phyloP scores from a whole-genome alignment of 2,888 invertebrate species.

The Drosophila nigricruria region DNA sequence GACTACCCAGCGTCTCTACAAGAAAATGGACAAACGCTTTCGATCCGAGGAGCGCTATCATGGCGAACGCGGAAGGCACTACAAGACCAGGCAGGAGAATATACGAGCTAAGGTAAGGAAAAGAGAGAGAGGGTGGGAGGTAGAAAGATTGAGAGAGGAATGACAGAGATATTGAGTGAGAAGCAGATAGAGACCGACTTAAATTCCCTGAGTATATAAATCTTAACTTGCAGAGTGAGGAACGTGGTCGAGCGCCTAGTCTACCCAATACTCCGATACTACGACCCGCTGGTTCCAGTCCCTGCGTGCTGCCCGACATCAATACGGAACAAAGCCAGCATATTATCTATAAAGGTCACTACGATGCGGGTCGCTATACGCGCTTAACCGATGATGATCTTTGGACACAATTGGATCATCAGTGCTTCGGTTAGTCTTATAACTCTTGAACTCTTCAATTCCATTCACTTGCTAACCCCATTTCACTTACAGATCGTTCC shows the following conservation, averaged over 20 bases:
- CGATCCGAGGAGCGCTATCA: conserved; percentile 91
- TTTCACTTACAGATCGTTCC: conserved; percentile 77
- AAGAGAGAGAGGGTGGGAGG: neutral
- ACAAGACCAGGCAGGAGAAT: conserved; percentile 89
- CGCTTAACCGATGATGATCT: conserved; percentile 91
- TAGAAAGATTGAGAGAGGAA: neutral
- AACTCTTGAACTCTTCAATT: accelerated
- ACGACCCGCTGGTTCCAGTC: conserved; percentile 88
- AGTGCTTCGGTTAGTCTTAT: conserved; percentile 78
- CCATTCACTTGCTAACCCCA: neutral
- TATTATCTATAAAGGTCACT: conserved; percentile 91
- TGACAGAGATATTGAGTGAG: neutral
- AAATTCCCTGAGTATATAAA: too few species aligned
- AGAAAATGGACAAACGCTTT: conserved; percentile 91
- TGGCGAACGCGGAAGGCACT: conserved; percentile 87
- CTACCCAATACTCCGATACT: conserved; percentile 91
- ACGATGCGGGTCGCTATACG: conserved; percentile 90
- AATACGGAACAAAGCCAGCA: conserved; percentile 83
- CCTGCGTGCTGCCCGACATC: conserved; percentile 87
- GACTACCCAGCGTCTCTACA: conserved; percentile 88
- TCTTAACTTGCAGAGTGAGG: conserved; percentile 87
- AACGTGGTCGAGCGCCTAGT: conserved; percentile 89
- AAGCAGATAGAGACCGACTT: too few species aligned
- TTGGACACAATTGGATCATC: conserved; percentile 87
- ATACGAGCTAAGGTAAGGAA: conserved; percentile 90